Percentiles rank a stretch among this genome's conserved stretches.
Evolutionary conservation across 1,140 invertebrate genomes (phyloP).

Genomic region (Eumeta japonica): DNA sequence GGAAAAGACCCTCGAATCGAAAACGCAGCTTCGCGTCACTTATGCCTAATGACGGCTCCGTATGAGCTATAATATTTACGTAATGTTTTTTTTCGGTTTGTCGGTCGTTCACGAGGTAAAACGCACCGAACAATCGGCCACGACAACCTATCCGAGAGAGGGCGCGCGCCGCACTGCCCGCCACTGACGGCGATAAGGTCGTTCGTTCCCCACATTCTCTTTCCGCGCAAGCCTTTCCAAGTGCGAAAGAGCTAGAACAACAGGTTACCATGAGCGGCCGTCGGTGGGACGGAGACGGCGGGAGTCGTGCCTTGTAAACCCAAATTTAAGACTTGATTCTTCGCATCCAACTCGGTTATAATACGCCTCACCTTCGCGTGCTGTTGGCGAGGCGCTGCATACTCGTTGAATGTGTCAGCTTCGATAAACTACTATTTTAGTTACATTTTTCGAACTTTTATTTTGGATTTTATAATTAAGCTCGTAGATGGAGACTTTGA

Average conservation of each 20-base stretch:
- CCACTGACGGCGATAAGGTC: slow-evolving; percentile 52
- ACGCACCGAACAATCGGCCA: too few relatives aligned
- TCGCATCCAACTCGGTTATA: slow-evolving; percentile 39
- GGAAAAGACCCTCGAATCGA: too few relatives aligned
- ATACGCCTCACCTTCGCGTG: too few relatives aligned
- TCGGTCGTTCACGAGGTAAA: slow-evolving; percentile 16
- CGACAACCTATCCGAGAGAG: slow-evolving; percentile 41
- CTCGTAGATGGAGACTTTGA: too few relatives aligned
- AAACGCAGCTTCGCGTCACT: too few relatives aligned
- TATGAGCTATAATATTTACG: slow-evolving; percentile 53
- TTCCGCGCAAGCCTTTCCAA: slow-evolving; percentile 54
- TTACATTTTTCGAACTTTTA: too few relatives aligned
- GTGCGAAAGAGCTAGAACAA: slow-evolving; percentile 30
- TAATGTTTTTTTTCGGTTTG: slow-evolving; percentile 49
- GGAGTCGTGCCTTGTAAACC: slow-evolving; percentile 51
- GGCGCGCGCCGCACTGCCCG: slow-evolving; percentile 51
- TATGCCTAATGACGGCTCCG: slow-evolving; percentile 23
- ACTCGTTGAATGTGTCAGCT: too few relatives aligned
- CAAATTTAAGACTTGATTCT: slow-evolving; percentile 52
- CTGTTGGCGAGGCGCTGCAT: too few relatives aligned
- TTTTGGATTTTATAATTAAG: too few relatives aligned
- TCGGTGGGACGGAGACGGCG: too few relatives aligned
- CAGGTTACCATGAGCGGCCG: too few relatives aligned
- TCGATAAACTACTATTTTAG: too few relatives aligned
- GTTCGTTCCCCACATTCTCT: slow-evolving; percentile 57